Base-by-base conservation (phyloP, 1,140 invertebrate genomes). In the Lasaia peninsularis region DNA sequence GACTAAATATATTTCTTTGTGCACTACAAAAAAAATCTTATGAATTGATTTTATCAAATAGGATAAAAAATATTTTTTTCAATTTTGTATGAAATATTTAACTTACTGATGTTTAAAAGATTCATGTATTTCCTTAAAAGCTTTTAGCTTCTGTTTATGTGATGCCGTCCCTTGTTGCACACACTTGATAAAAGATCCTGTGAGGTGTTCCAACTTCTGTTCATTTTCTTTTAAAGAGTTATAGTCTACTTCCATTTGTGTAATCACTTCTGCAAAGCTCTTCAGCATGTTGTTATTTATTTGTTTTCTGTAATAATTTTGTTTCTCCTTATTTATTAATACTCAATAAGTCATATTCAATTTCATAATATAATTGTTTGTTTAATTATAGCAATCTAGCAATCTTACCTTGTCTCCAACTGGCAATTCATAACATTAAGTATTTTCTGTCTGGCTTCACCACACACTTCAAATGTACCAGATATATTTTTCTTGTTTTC, bases 201-300 rank as follows among this genome's bases (percentile, higher is more conserved):
- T 75, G 9, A 86, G 60, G 44, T 84, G 74, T 66, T 84, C 78
- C 24, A 84, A 59, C 55, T 84, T 83, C 53, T 81, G 71, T 62
- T 82, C 73, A 73, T 83, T 86, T 12, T 78, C 76, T 67, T 78
- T 83, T 50, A 86, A 61, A 7, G 58, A 65, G 59, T 68, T 69
- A 58, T 79, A 73, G 62, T 86, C 83, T 49, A 61, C 63, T 56
- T 84, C 74, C 21, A 80, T 62, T 60, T 80, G 63, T 14, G 44
- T 61, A 56, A 83, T 53, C 0, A 78, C 57, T 34, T 81, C 78
- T 1, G 71, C 68, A 12, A 86, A 60, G 40, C 61, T 75, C 21
- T 72, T 78, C 8, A 80, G 57, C 6, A 86, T 62, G 56, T 62
- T 70, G n/a, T 77, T 71, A 73, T 69, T 71, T n/a, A 65, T 62